Evolutionary conservation across 2,797 vertebrate genomes (phyloP).

Genomic region (Enteromius paludinosus): DNA sequence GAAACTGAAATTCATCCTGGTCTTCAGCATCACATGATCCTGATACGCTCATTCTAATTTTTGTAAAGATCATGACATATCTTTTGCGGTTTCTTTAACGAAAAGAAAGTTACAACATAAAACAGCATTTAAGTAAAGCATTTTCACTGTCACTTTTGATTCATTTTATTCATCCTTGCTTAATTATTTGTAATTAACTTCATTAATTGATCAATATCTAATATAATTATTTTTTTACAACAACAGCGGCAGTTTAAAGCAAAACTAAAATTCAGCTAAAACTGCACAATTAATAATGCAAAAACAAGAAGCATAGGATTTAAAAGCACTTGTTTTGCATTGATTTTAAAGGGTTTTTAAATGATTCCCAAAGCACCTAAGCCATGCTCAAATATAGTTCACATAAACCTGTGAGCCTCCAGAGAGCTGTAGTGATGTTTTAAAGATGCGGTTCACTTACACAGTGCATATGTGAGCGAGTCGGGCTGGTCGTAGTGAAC

Average conservation of each 20-base stretch:
- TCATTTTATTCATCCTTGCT: background rate
- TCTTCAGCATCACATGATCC: background rate
- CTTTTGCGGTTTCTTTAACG: background rate
- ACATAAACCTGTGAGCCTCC: constrained; percentile 12
- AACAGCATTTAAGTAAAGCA: background rate
- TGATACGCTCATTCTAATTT: background rate
- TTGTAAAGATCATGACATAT: background rate
- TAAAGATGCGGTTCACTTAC: constrained; percentile 75
- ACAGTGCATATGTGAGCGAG: constrained; percentile 91
- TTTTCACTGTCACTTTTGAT: background rate
- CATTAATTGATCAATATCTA: background rate
- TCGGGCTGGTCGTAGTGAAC: constrained; percentile 95
- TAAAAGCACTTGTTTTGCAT: constrained; percentile 21
- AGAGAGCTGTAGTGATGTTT: constrained; percentile 6
- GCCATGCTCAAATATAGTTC: constrained; percentile 25
- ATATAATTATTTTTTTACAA: background rate
- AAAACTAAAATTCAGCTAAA: constrained; percentile 1
- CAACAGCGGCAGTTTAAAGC: background rate
- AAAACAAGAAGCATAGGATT: background rate
- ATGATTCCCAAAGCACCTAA: constrained; percentile 1
- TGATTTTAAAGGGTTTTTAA: background rate
- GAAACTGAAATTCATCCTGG: too few species aligned
- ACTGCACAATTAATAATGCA: constrained; percentile 13
- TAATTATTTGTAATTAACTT: background rate
- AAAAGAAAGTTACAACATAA: background rate